A percentile compares a stretch with the other conserved stretches of the same genome.
phyloP scores from a whole-genome alignment of 1,140 invertebrate genomes.

The Drosophila parvula region DNA sequence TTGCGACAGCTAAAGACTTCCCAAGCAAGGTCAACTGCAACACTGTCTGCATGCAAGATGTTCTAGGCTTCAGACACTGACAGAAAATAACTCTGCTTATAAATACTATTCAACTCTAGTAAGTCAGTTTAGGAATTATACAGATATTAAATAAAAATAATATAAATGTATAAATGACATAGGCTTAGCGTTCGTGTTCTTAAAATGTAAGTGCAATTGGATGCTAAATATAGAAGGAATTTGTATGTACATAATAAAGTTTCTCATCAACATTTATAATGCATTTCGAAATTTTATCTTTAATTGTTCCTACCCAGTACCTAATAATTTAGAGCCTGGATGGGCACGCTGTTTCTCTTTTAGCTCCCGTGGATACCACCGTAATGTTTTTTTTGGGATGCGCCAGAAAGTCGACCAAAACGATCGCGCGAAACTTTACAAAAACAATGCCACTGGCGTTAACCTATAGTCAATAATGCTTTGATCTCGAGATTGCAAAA shows the following conservation, averaged over 20 bases:
- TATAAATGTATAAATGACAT: no score
- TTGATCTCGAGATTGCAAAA: no score
- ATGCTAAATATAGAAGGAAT: no score
- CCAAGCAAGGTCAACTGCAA: constrained; percentile 54
- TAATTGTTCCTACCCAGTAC: background rate
- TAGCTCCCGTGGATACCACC: no score
- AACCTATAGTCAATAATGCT: no score
- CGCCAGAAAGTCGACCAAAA: no score
- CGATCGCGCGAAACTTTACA: no score
- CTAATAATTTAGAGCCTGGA: no score
- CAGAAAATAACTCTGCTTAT: background rate
- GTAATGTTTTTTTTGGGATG: no score
- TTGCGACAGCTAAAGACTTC: constrained; percentile 30
- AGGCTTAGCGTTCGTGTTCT: background rate
- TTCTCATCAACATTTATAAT: background rate
- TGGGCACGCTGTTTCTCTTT: no score
- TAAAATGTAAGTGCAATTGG: background rate
- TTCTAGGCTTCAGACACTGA: constrained; percentile 1
- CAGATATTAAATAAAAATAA: background rate
- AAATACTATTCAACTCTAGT: background rate
- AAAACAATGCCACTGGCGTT: no score
- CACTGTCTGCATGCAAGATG: constrained; percentile 35
- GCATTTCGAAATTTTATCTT: background rate
- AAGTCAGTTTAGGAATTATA: background rate
- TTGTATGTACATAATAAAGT: no score